Evolutionary conservation across 2,113 vertebrate species (phyloP).

Genomic region (Coregonus clupeaformis): DNA sequence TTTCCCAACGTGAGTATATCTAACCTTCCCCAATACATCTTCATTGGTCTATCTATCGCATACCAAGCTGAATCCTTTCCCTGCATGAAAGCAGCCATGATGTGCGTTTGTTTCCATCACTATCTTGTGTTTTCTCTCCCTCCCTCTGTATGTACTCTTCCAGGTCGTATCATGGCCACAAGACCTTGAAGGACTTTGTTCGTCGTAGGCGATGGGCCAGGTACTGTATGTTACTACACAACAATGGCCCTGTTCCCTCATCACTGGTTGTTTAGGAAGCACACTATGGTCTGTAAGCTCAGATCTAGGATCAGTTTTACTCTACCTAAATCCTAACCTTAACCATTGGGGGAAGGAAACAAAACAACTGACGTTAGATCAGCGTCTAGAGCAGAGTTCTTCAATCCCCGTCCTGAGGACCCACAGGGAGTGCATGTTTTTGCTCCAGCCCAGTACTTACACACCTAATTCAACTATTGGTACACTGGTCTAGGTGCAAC

Average conservation of each 20-base stretch:
- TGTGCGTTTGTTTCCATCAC: constrained; percentile 6
- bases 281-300: neutral
- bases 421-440: too few species aligned
- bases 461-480: too few species aligned
- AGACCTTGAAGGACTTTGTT: constrained; percentile 97
- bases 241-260: neutral
- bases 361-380: too few species aligned
- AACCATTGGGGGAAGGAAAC: too few species aligned
- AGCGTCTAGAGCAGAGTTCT: too few species aligned
- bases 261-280: constrained; percentile 19
- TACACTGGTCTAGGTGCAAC: too few species aligned
- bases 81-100: neutral
- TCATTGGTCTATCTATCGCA: too few species aligned
- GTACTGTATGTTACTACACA: constrained; percentile 63
- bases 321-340: too few species aligned
- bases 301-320: too few species aligned
- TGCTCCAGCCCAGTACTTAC: too few species aligned
- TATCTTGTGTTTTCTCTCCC: constrained; percentile 12
- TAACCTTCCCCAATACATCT: neutral
- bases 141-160: constrained; percentile 25
- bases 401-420: too few species aligned
- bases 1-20: constrained; percentile 86
- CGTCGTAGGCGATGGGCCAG: constrained; percentile 93
- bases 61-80: neutral
- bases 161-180: constrained; percentile 92